These are phyloP conservation scores for Spisula subtruncata DNA, from an alignment of 2,888 invertebrate genomes.

Conservation along the genomic window DNA sequence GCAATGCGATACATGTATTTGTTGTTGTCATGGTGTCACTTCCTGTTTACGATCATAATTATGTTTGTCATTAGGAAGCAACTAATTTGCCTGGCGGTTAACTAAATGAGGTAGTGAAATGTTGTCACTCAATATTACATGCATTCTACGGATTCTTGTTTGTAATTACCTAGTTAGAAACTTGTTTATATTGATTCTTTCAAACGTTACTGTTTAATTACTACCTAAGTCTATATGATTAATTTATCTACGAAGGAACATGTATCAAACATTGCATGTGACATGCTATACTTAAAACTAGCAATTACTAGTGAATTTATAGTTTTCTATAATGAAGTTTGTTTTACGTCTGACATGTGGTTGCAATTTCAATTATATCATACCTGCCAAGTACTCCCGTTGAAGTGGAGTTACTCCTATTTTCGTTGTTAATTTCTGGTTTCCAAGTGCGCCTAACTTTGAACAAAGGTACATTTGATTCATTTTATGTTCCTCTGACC, in stretches of 20 bases:
- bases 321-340: not conserved
- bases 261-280: not conserved
- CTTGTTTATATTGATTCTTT: not conserved
- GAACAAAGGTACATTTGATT: too few relatives aligned
- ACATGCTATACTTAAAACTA: not conserved
- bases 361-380: not conserved
- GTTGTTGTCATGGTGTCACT: not conserved
- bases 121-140: not conserved
- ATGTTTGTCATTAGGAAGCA: not conserved
- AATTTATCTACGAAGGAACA: not conserved
- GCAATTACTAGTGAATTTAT: not conserved
- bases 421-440: too few relatives aligned
- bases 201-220: conserved; percentile 4
- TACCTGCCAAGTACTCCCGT: too few relatives aligned
- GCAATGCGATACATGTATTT: too few relatives aligned
- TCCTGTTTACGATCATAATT: conserved; percentile 9
- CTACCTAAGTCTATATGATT: not conserved
- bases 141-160: not conserved
- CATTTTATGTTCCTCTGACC: too few relatives aligned
- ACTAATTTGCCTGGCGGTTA: conserved; percentile 4
- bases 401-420: too few relatives aligned
- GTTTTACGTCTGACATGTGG: not conserved
- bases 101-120: not conserved
- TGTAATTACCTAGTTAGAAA: not conserved
- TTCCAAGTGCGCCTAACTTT: too few relatives aligned